phyloP scores from a whole-genome alignment of 2,888 invertebrate genomes.

The Sarcophaga variegata region DNA sequence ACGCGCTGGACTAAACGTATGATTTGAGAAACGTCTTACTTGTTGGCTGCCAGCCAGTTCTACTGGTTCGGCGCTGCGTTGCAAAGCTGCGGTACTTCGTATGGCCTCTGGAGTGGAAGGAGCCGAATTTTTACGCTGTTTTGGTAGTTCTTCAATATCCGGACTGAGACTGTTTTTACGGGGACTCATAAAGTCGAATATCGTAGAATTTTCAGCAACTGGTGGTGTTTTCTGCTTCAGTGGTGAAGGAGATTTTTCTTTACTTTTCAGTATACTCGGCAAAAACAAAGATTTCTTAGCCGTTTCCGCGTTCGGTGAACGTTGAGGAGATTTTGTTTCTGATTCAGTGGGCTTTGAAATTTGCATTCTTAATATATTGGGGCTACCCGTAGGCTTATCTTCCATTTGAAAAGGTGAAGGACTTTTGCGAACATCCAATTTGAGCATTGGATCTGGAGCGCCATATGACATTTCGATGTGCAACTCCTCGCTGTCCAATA shows the following conservation, averaged over 20 bases:
- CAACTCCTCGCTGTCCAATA: conserved; percentile 82
- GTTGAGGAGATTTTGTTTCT: conserved; percentile 63
- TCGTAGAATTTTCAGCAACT: conserved; percentile 61
- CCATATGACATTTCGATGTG: conserved; percentile 83
- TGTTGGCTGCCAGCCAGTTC: conserved; percentile 76
- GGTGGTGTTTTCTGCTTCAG: conserved; percentile 50
- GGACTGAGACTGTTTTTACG: conserved; percentile 68
- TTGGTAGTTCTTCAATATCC: conserved; percentile 64
- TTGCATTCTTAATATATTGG: conserved; percentile 71
- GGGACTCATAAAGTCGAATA: conserved; percentile 67
- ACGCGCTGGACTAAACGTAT: conserved; percentile 75
- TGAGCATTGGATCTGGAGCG: conserved; percentile 80
- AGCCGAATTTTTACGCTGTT: conserved; percentile 52
- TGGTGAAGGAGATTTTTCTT: conserved; percentile 71
- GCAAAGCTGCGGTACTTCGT: conserved; percentile 74
- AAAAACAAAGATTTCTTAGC: conserved; percentile 45
- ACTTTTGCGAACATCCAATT: conserved; percentile 76
- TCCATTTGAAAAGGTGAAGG: conserved; percentile 73
- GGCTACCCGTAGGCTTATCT: conserved; percentile 67
- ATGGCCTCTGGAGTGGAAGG: conserved; percentile 65
- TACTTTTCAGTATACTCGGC: conserved; percentile 57
- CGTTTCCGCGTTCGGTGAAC: conserved; percentile 65
- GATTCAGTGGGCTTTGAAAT: conserved; percentile 71
- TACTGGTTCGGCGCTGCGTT: conserved; percentile 79
- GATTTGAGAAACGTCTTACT: conserved; percentile 75